A percentile compares a stretch with the other conserved stretches of the same genome.
phyloP scores from a whole-genome alignment of 2,888 invertebrate species.

The Nomada lathburiana region DNA sequence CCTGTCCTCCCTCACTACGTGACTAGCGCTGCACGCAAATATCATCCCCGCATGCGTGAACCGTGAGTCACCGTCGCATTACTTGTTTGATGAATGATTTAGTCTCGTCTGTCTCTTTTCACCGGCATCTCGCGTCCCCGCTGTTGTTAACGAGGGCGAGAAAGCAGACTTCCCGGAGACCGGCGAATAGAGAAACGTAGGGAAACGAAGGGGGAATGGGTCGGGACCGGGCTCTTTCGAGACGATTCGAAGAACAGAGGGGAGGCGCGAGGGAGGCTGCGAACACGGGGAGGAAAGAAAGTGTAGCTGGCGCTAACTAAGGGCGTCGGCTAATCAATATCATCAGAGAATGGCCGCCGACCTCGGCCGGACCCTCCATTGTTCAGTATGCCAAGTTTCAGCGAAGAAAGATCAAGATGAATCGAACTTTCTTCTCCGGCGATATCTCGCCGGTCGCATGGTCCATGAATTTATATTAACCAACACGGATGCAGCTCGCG shows the following conservation, averaged over 20 bases:
- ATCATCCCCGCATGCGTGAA: slow-evolving; percentile 68
- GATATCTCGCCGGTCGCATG: not conserved
- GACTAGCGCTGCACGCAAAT: slow-evolving; percentile 63
- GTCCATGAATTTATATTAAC: not conserved
- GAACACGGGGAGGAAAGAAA: slow-evolving; percentile 69
- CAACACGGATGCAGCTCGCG: not conserved
- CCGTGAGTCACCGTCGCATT: slow-evolving; percentile 78
- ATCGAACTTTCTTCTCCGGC: not conserved
- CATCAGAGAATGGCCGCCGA: slow-evolving; percentile 81
- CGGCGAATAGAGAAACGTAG: slow-evolving; percentile 22
- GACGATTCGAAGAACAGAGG: slow-evolving; percentile 41
- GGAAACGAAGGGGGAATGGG: slow-evolving; percentile 38
- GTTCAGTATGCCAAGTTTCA: slow-evolving; percentile 54
- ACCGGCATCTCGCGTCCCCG: slow-evolving; percentile 30
- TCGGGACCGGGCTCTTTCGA: slow-evolving; percentile 36
- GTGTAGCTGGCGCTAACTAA: slow-evolving; percentile 82
- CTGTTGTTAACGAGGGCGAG: slow-evolving; percentile 52
- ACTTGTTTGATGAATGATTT: slow-evolving; percentile 82
- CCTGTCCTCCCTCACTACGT: slow-evolving; percentile 25
- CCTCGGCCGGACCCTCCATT: slow-evolving; percentile 66
- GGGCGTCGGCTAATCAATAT: slow-evolving; percentile 84
- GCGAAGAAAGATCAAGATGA: not conserved
- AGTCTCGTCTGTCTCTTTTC: slow-evolving; percentile 53
- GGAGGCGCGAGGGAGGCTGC: slow-evolving; percentile 49
- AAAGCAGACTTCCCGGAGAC: slow-evolving; percentile 36